phyloP scores from a whole-genome alignment of 2,113 vertebrate species.

The Bagarius yarrelli region DNA sequence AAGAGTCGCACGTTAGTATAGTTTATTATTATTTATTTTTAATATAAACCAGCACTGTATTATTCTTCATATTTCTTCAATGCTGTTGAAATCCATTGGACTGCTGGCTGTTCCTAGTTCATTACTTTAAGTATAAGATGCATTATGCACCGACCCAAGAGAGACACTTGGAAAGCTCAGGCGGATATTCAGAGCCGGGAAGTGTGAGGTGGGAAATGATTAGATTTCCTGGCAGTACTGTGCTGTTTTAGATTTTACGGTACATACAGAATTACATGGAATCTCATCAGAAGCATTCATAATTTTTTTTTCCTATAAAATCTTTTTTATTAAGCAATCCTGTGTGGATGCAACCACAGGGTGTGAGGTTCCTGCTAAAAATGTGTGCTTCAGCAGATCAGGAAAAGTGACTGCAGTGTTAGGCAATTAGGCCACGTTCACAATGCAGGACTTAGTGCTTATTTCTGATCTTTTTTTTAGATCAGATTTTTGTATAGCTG shows the following conservation, averaged over 20 bases:
- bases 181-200: not conserved
- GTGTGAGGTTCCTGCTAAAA: slow-evolving; percentile 39
- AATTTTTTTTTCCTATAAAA: not conserved
- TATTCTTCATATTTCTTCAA: no score
- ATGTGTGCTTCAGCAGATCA: slow-evolving; percentile 35
- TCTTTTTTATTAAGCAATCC: slow-evolving; percentile 31
- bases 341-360: slow-evolving; percentile 31
- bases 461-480: no score
- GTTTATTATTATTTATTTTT: no score
- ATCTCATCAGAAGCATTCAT: not conserved
- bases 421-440: slow-evolving; percentile 37
- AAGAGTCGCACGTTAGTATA: no score
- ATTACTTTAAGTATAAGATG: slow-evolving; percentile 15
- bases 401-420: slow-evolving; percentile 42
- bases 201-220: not conserved
- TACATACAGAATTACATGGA: not conserved
- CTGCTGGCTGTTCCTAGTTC: not conserved
- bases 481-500: no score
- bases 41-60: no score
- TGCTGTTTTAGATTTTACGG: slow-evolving; percentile 14
- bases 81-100: not conserved
- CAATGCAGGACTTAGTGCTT: no score
- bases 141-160: slow-evolving; percentile 15
- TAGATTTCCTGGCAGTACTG: slow-evolving; percentile 12
- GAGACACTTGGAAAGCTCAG: slow-evolving; percentile 12